A percentile compares a stretch with the other conserved stretches of the same genome.
Evolutionary conservation across 2,113 vertebrate genomes (phyloP).

Genomic region (Theristicus caerulescens): DNA sequence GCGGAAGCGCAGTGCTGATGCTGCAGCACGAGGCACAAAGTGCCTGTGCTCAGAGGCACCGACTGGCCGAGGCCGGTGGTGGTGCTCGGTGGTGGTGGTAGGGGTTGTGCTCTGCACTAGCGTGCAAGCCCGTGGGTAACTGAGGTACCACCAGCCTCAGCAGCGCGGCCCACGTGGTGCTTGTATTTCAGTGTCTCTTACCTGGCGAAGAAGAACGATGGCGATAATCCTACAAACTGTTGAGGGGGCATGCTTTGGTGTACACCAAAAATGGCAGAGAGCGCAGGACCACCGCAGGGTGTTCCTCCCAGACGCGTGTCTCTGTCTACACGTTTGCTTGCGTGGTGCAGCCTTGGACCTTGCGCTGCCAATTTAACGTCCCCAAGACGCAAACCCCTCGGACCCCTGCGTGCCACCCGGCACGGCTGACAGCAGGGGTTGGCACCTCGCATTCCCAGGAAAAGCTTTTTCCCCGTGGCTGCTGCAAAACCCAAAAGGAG

Average conservation of each 20-base stretch:
- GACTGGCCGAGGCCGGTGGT: neutral
- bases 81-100: neutral
- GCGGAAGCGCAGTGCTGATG: neutral
- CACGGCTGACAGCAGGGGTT: neutral
- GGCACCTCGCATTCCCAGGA: neutral
- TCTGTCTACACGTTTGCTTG: neutral
- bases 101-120: neutral
- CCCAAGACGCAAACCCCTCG: neutral
- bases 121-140: neutral
- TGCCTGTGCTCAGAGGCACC: neutral
- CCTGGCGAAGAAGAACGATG: fast-evolving
- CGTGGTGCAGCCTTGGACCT: fast-evolving
- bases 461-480: neutral
- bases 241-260: neutral
- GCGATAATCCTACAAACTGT: neutral
- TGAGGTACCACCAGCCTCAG: neutral
- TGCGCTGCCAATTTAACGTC: neutral
- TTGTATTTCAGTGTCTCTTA: neutral
- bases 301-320: fast-evolving
- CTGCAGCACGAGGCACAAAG: neutral
- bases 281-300: neutral
- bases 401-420: neutral
- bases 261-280: fast-evolving
- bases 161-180: fast-evolving
- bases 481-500: neutral